Conservation (phyloP, 2,888 invertebrate species). For the Apamea crenata region DNA sequence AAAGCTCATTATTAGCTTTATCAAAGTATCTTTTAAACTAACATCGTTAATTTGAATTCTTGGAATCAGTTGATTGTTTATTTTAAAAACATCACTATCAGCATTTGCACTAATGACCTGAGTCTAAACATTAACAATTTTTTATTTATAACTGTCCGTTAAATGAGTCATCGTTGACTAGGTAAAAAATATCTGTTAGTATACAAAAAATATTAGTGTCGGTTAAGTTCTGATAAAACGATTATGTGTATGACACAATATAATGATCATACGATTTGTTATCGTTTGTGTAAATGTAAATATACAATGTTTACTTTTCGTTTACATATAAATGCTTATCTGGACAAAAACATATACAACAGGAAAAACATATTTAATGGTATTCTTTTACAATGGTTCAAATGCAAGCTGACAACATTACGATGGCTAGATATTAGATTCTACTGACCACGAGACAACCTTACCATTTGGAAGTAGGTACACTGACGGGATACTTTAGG, state of each 20-base stretch:
- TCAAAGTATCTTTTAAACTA: slow-evolving; percentile 4
- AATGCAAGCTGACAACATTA: not conserved
- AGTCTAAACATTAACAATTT: slow-evolving; percentile 48
- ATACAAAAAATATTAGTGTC: slow-evolving; percentile 34
- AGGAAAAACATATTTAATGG: not conserved
- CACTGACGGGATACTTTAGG: not conserved
- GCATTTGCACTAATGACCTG: slow-evolving; percentile 5
- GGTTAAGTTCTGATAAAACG: slow-evolving; percentile 39
- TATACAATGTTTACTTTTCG: slow-evolving; percentile 17
- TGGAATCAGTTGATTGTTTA: slow-evolving; percentile 28
- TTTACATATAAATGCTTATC: slow-evolving; percentile 27
- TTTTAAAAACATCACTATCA: slow-evolving; percentile 40
- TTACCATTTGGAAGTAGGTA: not conserved
- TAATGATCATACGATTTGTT: slow-evolving; percentile 45
- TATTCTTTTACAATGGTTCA: not conserved
- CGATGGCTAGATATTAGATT: no score
- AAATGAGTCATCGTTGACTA: slow-evolving; percentile 37
- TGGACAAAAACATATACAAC: not conserved
- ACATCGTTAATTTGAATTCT: not conserved
- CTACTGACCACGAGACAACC: no score
- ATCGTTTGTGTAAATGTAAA: slow-evolving; percentile 40
- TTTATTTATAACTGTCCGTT: slow-evolving; percentile 40
- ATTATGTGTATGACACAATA: slow-evolving; percentile 27
- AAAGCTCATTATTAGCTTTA: not conserved
- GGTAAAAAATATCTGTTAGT: slow-evolving; percentile 22